Evolutionary conservation across 2,888 invertebrate genomes (phyloP).

Genomic region (Thymelicus acteon): DNA sequence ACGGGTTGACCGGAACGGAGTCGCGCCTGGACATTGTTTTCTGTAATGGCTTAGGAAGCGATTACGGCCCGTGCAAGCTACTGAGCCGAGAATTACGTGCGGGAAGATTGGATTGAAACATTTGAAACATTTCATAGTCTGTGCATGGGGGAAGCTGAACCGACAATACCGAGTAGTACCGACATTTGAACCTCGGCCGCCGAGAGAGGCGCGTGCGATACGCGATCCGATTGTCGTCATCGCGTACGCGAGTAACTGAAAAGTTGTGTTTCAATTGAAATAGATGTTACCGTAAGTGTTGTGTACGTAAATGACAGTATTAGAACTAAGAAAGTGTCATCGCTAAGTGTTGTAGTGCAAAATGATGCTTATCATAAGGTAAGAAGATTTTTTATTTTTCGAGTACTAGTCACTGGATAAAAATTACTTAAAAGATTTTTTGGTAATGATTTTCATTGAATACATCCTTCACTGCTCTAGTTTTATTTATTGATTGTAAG

Average conservation of each 20-base stretch:
- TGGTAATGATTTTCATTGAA: neutral
- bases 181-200: slow-evolving; percentile 63
- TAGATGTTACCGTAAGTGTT: slow-evolving; percentile 43
- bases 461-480: too few relatives aligned
- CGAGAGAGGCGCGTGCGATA: slow-evolving; percentile 58
- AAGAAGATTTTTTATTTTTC: slow-evolving; percentile 51
- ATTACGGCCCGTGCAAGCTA: slow-evolving; percentile 58
- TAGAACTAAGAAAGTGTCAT: slow-evolving; percentile 47
- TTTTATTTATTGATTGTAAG: too few relatives aligned
- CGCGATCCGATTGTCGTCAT: slow-evolving; percentile 39
- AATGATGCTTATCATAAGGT: slow-evolving; percentile 77
- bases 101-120: slow-evolving; percentile 42
- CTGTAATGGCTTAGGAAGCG: slow-evolving; percentile 55
- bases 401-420: neutral
- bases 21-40: slow-evolving; percentile 62
- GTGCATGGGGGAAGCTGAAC: slow-evolving; percentile 66
- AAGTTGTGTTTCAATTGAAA: slow-evolving; percentile 19
- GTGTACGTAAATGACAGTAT: slow-evolving; percentile 51
- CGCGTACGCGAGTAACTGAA: slow-evolving; percentile 11
- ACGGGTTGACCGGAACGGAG: slow-evolving; percentile 59
- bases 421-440: neutral
- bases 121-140: slow-evolving; percentile 64
- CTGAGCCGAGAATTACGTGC: slow-evolving; percentile 48
- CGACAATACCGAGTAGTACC: slow-evolving; percentile 51
- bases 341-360: slow-evolving; percentile 59